Evolutionary conservation across 2,888 invertebrate species (phyloP).

Genomic region (Drosophila ochracea): DNA sequence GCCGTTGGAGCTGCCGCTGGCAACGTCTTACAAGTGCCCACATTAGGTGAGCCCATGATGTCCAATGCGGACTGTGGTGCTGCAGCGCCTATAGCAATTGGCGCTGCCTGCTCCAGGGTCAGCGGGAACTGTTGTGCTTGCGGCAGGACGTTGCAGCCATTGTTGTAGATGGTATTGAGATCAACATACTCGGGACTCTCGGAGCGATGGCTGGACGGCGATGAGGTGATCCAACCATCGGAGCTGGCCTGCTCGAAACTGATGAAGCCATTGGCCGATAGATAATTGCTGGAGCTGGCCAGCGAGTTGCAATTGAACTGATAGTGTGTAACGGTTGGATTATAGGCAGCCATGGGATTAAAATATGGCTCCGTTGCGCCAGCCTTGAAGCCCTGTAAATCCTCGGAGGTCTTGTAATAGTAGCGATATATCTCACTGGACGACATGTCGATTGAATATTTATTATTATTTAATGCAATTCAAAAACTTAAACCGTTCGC

Average conservation of each 20-base stretch:
- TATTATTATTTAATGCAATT: background rate
- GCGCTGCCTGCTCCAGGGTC: constrained; percentile 41
- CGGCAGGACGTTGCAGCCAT: constrained; percentile 59
- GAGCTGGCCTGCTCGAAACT: constrained; percentile 85
- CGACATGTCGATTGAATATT: constrained; percentile 72
- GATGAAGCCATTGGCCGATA: constrained; percentile 82
- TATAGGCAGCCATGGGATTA: constrained; percentile 84
- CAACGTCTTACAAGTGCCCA: constrained; percentile 81
- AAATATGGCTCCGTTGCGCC: constrained; percentile 78
- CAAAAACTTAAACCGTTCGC: constrained; percentile 54
- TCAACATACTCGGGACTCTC: constrained; percentile 85
- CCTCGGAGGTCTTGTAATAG: constrained; percentile 84
- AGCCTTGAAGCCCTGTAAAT: constrained; percentile 82
- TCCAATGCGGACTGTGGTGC: constrained; percentile 45
- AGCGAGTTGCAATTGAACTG: constrained; percentile 75
- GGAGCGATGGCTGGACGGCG: constrained; percentile 85
- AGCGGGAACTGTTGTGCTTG: constrained; percentile 52
- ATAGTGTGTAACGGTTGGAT: constrained; percentile 72
- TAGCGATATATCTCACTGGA: constrained; percentile 85
- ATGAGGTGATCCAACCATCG: constrained; percentile 85
- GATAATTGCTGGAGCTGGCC: constrained; percentile 68
- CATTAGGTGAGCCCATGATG: constrained; percentile 82
- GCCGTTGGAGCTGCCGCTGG: constrained; percentile 24
- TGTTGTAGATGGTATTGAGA: constrained; percentile 82
- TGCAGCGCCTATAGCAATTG: constrained; percentile 8